Percentiles rank a stretch among this genome's conserved stretches.
Evolutionary conservation across 2,888 invertebrate species (phyloP).

Genomic region (Cryptocephalus primarius): DNA sequence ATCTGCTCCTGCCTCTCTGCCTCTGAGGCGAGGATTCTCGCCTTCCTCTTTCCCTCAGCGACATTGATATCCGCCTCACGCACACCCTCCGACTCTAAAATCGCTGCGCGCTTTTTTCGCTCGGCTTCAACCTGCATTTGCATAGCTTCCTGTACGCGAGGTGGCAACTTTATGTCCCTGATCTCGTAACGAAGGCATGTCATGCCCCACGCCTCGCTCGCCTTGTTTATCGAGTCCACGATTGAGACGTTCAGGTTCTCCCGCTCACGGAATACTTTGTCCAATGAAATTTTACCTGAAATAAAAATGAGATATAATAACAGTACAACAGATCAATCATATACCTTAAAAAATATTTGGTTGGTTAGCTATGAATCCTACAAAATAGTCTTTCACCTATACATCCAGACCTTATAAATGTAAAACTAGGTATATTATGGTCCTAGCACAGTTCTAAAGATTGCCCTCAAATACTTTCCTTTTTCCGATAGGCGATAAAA

Average conservation of each 20-base stretch:
- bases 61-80: conserved; percentile 91
- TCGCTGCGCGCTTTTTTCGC: conserved; percentile 87
- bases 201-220: conserved; percentile 97
- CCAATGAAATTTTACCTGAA: conserved; percentile 66
- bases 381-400: too few species aligned
- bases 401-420: too few species aligned
- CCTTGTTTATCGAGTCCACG: conserved; percentile 94
- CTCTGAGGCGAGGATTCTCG: conserved; percentile 88
- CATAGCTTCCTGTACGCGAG: conserved; percentile 96
- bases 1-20: conserved; percentile 90
- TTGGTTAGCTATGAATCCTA: too few species aligned
- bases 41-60: conserved; percentile 88
- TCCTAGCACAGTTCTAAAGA: too few species aligned
- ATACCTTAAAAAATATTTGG: too few species aligned
- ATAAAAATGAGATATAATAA: too few species aligned
- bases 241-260: conserved; percentile 91
- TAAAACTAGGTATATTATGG: too few species aligned
- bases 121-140: conserved; percentile 99
- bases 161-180: conserved; percentile 79
- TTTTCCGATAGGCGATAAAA: too few species aligned
- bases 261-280: conserved; percentile 93
- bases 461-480: too few species aligned
- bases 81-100: conserved; percentile 93
- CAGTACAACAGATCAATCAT: too few species aligned
- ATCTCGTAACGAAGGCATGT: conserved; percentile 93